Percentiles rank a stretch among this genome's conserved stretches.
These are phyloP conservation scores for Monopis laevigella DNA, from an alignment of 2,888 invertebrate genomes.

Conservation along the genomic window DNA sequence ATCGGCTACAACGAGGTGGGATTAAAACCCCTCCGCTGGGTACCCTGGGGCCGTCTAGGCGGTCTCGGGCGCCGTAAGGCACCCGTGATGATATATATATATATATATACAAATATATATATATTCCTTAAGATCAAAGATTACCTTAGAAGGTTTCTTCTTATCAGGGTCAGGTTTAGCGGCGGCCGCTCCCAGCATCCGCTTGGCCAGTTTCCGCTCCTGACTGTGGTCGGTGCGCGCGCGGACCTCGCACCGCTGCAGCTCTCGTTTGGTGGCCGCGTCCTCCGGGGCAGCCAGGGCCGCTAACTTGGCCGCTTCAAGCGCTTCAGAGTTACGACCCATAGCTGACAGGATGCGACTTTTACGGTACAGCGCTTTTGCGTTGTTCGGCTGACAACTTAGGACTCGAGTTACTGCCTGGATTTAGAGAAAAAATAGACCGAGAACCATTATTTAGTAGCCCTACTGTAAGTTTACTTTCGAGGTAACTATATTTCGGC, in stretches of 20 bases:
- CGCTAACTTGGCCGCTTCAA: conserved; percentile 61
- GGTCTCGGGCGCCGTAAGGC: too few species aligned
- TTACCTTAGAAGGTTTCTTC: conserved; percentile 40
- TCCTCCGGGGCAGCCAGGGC: conserved; percentile 50
- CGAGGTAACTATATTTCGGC: too few species aligned
- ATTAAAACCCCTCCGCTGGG: too few species aligned
- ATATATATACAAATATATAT: too few species aligned
- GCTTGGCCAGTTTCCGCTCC: conserved; percentile 59
- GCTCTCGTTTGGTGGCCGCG: conserved; percentile 38
- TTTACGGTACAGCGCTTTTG: conserved; percentile 90
- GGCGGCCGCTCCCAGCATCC: conserved; percentile 48
- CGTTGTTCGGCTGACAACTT: conserved; percentile 85
- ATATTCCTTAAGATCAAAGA: too few species aligned
- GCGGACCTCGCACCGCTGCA: conserved; percentile 41
- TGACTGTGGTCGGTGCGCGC: conserved; percentile 52
- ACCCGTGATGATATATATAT: too few species aligned
- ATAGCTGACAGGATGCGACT: conserved; percentile 51
- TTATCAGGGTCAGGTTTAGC: conserved; percentile 32
- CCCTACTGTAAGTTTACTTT: too few species aligned
- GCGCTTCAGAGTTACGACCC: conserved; percentile 74
- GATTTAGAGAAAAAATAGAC: too few species aligned
- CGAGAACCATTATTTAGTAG: too few species aligned
- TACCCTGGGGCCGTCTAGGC: too few species aligned
- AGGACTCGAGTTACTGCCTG: conserved; percentile 85
- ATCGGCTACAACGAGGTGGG: too few species aligned